Evolutionary conservation across 2,113 vertebrate species (phyloP).

Genomic region (Diphyllodes magnificus): DNA sequence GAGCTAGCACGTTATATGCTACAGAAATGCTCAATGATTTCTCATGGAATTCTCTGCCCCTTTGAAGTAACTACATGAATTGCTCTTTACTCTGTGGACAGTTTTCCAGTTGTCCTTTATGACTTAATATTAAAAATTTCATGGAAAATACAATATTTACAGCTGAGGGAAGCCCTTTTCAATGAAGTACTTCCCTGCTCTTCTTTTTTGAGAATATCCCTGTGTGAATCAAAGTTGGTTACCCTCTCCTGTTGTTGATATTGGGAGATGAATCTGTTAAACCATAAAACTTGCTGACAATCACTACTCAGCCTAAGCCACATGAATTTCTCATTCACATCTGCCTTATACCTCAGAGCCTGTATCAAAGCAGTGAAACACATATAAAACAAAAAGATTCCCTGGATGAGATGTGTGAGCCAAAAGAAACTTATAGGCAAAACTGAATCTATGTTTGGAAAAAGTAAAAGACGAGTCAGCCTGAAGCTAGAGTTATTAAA

Average conservation of each 20-base stretch:
- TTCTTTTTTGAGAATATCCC: neutral
- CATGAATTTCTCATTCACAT: neutral
- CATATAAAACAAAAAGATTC: neutral
- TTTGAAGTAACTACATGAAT: neutral
- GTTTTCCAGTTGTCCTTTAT: neutral
- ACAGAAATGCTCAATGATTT: neutral
- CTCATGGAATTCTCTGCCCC: neutral
- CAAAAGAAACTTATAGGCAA: neutral
- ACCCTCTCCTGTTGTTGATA: neutral
- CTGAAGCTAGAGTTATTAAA: neutral
- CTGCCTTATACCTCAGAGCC: neutral
- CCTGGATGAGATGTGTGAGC: neutral
- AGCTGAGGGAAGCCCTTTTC: neutral
- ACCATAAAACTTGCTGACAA: neutral
- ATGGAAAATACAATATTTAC: neutral
- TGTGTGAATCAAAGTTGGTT: neutral
- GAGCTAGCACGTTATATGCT: neutral
- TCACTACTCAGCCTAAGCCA: neutral
- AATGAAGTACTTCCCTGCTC: neutral
- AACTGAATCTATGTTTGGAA: neutral
- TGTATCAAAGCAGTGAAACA: neutral
- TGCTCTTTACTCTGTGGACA: neutral
- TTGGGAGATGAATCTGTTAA: neutral
- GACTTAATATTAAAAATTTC: neutral
- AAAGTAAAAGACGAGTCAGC: neutral